Evolutionary conservation across 2,113 vertebrate genomes (phyloP).

Genomic region (Phylloscopus trochilus): DNA sequence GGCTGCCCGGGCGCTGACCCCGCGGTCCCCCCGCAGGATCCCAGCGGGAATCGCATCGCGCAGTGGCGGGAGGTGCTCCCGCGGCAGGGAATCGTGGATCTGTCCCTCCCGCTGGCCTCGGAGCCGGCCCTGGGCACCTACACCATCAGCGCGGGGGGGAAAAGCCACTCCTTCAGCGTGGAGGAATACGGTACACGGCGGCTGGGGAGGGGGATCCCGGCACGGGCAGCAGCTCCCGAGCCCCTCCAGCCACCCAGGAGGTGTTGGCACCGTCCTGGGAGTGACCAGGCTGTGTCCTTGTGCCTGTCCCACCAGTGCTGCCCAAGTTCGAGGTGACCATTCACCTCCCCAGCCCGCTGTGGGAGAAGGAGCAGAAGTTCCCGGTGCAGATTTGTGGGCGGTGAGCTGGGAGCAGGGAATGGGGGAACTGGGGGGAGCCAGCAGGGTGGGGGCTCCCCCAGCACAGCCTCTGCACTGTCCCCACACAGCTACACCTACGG

Average conservation of each 20-base stretch:
- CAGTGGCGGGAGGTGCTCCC: background rate
- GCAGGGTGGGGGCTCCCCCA: accelerated
- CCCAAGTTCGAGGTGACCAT: slow-evolving; percentile 56
- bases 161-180: background rate
- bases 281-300: background rate
- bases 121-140: slow-evolving; percentile 13
- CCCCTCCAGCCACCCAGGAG: background rate
- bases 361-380: background rate
- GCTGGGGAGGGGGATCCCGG: accelerated
- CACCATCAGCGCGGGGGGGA: background rate
- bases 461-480: background rate
- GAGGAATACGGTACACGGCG: background rate
- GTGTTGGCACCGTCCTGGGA: background rate
- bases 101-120: background rate
- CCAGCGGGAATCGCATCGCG: background rate
- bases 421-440: no score
- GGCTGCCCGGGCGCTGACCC: background rate
- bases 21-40: background rate
- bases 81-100: background rate
- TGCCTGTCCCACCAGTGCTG: slow-evolving; percentile 17
- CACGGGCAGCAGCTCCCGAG: background rate
- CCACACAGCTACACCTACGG: slow-evolving; percentile 38
- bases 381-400: slow-evolving; percentile 27
- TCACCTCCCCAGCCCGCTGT: background rate
- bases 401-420: background rate